Evolutionary conservation across 2,888 invertebrate genomes (phyloP).

Genomic region (Acleris literana): DNA sequence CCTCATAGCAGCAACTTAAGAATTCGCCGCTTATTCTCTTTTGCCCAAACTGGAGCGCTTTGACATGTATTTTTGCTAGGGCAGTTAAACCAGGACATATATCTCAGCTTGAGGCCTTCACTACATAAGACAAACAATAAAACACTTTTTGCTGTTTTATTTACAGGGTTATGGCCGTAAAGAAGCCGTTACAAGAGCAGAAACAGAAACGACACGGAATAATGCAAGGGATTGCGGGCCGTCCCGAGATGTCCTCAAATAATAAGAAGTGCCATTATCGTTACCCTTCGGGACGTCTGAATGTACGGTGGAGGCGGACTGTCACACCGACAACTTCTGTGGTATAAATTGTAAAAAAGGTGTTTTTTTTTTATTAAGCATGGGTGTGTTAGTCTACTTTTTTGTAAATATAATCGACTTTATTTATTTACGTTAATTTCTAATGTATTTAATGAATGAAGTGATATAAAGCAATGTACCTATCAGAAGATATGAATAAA

Average conservation of each 20-base stretch:
- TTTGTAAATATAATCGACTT: too few species aligned
- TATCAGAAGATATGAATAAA: too few species aligned
- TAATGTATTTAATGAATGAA: too few species aligned
- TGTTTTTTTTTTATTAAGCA: too few species aligned
- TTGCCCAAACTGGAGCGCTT: too few species aligned
- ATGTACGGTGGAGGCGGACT: slow-evolving; percentile 8
- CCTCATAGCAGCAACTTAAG: too few species aligned
- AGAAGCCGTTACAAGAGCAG: slow-evolving; percentile 11
- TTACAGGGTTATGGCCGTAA: slow-evolving; percentile 14
- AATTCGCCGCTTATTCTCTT: too few species aligned
- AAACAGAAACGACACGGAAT: slow-evolving; percentile 33
- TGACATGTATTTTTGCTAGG: too few species aligned
- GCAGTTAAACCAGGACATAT: background rate
- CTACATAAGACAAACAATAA: slow-evolving; percentile 2
- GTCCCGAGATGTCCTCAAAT: slow-evolving; percentile 48
- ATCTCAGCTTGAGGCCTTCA: slow-evolving; percentile 4
- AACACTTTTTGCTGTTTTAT: slow-evolving; percentile 12
- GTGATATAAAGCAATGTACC: too few species aligned
- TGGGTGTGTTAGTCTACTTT: too few species aligned
- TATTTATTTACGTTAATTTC: too few species aligned
- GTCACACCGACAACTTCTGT: slow-evolving; percentile 42
- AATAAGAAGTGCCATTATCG: slow-evolving; percentile 53
- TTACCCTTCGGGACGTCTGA: slow-evolving; percentile 44
- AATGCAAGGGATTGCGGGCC: slow-evolving; percentile 35
- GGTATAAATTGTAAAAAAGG: background rate